A percentile compares a stretch with the other conserved stretches of the same genome.
phyloP scores from a whole-genome alignment of 2,888 invertebrate species.

The Acronicta aceris region DNA sequence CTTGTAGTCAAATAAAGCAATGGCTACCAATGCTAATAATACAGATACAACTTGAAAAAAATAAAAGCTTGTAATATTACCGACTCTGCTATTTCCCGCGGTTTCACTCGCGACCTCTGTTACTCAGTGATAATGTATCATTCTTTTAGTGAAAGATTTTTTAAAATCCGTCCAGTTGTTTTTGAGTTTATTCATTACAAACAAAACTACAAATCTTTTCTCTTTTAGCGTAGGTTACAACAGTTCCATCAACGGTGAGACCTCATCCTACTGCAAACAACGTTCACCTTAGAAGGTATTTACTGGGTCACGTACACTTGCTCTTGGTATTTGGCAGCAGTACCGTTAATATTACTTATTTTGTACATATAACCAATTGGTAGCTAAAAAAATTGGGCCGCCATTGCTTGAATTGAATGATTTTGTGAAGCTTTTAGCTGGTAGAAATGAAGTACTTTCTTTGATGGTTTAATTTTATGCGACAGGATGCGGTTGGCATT shows the following conservation, averaged over 20 bases:
- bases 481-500: slow-evolving; percentile 1
- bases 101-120: too few relatives aligned
- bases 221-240: too few relatives aligned
- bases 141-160: too few relatives aligned
- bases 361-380: slow-evolving; percentile 48
- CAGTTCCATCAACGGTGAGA: not conserved
- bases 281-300: slow-evolving; percentile 43
- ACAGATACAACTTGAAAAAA: not conserved
- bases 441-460: not conserved
- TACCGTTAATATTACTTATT: slow-evolving; percentile 61
- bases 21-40: too few relatives aligned
- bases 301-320: slow-evolving; percentile 58
- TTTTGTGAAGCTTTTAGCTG: slow-evolving; percentile 12
- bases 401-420: slow-evolving; percentile 7
- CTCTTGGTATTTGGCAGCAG: slow-evolving; percentile 51
- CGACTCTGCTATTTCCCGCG: too few relatives aligned
- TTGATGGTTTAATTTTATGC: not conserved
- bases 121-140: too few relatives aligned
- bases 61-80: too few relatives aligned
- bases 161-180: too few relatives aligned
- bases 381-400: slow-evolving; percentile 40
- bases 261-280: slow-evolving; percentile 20
- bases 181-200: too few relatives aligned
- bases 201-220: too few relatives aligned
- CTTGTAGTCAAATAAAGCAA: too few relatives aligned